Percentiles rank a stretch among this genome's conserved stretches.
Evolutionary conservation across 2,888 invertebrate species (phyloP).

Genomic region (Neuroscelio doddi): DNA sequence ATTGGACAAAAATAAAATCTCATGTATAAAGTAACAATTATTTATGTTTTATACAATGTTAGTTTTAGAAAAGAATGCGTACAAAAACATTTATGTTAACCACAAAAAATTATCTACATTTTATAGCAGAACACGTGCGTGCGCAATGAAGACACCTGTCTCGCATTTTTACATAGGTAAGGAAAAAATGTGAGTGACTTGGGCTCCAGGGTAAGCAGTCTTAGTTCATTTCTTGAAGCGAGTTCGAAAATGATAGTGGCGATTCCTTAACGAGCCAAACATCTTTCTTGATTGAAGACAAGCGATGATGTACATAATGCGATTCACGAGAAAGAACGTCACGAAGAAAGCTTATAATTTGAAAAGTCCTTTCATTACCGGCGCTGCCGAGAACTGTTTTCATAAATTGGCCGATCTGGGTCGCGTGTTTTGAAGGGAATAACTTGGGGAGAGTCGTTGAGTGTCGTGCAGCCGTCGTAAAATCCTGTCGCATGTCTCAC

Average conservation of each 20-base stretch:
- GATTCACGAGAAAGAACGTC: background rate
- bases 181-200: slow-evolving; percentile 22
- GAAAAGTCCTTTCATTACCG: background rate
- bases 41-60: no score
- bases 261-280: background rate
- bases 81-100: no score
- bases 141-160: slow-evolving; percentile 23
- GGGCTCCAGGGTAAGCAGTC: no score
- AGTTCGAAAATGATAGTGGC: slow-evolving; percentile 13
- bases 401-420: background rate
- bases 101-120: no score
- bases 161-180: background rate
- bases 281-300: slow-evolving; percentile 21
- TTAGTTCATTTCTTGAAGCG: slow-evolving; percentile 9
- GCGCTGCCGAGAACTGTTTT: background rate
- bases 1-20: no score
- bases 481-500: slow-evolving; percentile 32
- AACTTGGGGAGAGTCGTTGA: no score
- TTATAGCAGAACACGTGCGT: slow-evolving; percentile 7
- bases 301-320: slow-evolving; percentile 20
- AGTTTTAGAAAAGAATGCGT: no score
- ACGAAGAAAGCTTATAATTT: background rate
- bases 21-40: no score
- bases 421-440: background rate
- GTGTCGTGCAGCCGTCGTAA: slow-evolving; percentile 30